A percentile compares a stretch with the other conserved stretches of the same genome.
phyloP scores from a whole-genome alignment of 2,888 invertebrate species.

The Timema cristinae region DNA sequence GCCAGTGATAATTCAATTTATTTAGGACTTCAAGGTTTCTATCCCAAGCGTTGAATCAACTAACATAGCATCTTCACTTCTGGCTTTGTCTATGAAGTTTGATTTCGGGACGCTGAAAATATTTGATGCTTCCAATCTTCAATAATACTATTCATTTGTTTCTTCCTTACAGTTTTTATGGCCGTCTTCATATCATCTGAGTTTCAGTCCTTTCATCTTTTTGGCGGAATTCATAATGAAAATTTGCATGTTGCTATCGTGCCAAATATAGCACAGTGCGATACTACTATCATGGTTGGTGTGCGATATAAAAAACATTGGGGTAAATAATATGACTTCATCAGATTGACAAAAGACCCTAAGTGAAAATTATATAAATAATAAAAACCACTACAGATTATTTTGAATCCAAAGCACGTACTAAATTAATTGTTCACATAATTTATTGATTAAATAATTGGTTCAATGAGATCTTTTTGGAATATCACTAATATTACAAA shows the following conservation, averaged over 20 bases:
- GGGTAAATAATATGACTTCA: background rate
- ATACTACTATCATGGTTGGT: background rate
- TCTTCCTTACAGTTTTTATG: background rate
- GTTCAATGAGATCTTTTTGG: no score
- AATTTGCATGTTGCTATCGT: background rate
- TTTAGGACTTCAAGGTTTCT: background rate
- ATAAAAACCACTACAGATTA: no score
- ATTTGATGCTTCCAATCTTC: conserved; percentile 7
- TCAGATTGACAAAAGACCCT: no score
- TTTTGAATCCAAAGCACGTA: no score
- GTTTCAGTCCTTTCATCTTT: background rate
- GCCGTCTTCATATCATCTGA: background rate
- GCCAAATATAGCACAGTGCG: background rate
- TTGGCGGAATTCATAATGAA: background rate
- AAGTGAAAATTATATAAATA: no score
- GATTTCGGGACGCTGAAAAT: background rate
- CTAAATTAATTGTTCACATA: no score
- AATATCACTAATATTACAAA: no score
- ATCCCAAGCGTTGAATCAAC: background rate
- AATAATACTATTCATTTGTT: no score
- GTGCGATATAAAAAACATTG: background rate
- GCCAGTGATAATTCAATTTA: conserved; percentile 1
- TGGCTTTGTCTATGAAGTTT: background rate
- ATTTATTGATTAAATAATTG: no score
- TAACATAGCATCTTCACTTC: conserved; percentile 4